These are phyloP conservation scores for Hormaphis cornu DNA, from an alignment of 1,140 invertebrate genomes.

Conservation along the genomic window DNA sequence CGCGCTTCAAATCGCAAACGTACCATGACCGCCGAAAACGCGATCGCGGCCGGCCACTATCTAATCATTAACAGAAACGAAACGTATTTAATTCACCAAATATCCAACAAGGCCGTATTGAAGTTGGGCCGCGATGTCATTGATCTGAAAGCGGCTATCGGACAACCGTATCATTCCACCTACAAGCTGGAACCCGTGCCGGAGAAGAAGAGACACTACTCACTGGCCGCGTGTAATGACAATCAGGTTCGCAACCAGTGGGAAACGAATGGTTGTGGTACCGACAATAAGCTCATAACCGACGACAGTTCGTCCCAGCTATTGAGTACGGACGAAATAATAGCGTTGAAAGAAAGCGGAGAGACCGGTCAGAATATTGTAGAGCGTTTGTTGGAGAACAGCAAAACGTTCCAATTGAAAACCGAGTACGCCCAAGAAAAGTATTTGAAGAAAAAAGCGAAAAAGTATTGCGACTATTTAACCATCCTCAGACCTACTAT, in stretches of 20 bases:
- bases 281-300: slow-evolving; percentile 74
- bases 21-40: background rate
- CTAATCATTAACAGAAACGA: slow-evolving; percentile 26
- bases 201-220: slow-evolving; percentile 49
- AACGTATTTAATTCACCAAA: slow-evolving; percentile 31
- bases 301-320: slow-evolving; percentile 81
- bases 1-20: too few species aligned
- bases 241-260: slow-evolving; percentile 41
- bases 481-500: slow-evolving; percentile 66
- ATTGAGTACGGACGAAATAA: slow-evolving; percentile 71
- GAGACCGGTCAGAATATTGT: slow-evolving; percentile 73
- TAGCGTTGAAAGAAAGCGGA: slow-evolving; percentile 61
- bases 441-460: slow-evolving; percentile 87
- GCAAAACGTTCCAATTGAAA: slow-evolving; percentile 73
- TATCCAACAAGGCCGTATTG: slow-evolving; percentile 39
- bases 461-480: slow-evolving; percentile 75
- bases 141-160: slow-evolving; percentile 57
- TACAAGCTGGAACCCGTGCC: slow-evolving; percentile 65
- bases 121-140: slow-evolving; percentile 62
- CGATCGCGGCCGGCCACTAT: background rate
- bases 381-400: slow-evolving; percentile 76
- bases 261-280: slow-evolving; percentile 47
- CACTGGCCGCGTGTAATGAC: slow-evolving; percentile 48
- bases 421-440: slow-evolving; percentile 90
- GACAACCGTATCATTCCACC: slow-evolving; percentile 63